phyloP scores from a whole-genome alignment of 2,113 vertebrate genomes.

The Turdus rufiventris region DNA sequence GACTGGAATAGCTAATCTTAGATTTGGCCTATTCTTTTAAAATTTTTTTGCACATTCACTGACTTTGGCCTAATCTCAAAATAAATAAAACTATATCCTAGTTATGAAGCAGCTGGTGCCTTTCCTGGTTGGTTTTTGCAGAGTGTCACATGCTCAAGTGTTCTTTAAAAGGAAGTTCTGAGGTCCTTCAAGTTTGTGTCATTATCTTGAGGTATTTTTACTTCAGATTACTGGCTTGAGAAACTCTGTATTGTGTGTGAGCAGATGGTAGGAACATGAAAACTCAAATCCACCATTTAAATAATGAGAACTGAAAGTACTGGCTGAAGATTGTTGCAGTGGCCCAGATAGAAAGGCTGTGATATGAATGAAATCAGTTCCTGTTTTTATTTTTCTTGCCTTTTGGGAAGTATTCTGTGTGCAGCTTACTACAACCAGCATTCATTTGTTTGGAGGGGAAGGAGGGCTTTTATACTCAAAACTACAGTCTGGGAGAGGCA shows the following conservation, averaged over 20 bases:
- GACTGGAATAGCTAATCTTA: not conserved
- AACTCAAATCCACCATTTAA: constrained; percentile 75
- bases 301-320: constrained; percentile 77
- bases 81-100: not conserved
- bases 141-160: not conserved
- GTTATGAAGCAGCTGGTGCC: not conserved
- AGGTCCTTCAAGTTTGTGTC: not conserved
- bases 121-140: constrained; percentile 52
- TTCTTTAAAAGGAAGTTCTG: constrained; percentile 67
- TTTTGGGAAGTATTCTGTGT: not conserved
- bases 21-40: not conserved
- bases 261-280: constrained; percentile 76
- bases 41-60: not conserved
- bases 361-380: not conserved
- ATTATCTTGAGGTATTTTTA: not conserved
- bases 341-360: not conserved
- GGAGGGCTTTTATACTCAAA: not conserved
- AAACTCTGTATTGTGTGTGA: constrained; percentile 64
- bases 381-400: not conserved
- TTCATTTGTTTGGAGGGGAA: not conserved
- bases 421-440: not conserved
- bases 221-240: not conserved
- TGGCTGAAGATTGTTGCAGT: constrained; percentile 58
- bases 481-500: not conserved
- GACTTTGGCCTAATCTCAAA: not conserved